Conservation (phyloP, 2,797 vertebrate genomes). For the Threskiornis aethiopicus region DNA sequence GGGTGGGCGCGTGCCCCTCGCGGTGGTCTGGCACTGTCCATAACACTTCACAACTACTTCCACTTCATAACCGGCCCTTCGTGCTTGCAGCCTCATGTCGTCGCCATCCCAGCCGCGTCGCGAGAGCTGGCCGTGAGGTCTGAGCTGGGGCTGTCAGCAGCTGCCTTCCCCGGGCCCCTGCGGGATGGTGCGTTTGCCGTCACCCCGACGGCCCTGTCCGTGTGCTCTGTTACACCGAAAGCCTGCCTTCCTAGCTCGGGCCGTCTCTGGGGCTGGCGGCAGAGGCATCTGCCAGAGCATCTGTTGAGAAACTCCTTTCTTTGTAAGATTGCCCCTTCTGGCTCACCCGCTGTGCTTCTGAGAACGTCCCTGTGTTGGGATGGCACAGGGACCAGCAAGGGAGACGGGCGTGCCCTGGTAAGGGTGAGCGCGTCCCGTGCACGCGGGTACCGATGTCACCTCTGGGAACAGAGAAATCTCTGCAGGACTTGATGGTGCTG, state of each 20-base stretch:
- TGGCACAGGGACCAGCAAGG: fast-evolving
- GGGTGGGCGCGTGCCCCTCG: background rate
- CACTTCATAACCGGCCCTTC: background rate
- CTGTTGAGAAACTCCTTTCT: background rate
- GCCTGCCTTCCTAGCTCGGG: background rate
- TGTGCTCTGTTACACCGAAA: background rate
- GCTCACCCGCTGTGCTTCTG: background rate
- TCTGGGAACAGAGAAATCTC: fast-evolving
- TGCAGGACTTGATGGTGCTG: fast-evolving
- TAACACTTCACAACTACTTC: background rate
- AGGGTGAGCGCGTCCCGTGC: fast-evolving
- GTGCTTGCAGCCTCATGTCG: fast-evolving
- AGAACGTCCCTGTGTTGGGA: background rate
- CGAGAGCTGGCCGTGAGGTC: background rate
- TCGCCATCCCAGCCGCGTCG: fast-evolving
- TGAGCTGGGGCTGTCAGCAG: background rate
- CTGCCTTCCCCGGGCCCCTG: background rate
- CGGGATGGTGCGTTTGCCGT: background rate
- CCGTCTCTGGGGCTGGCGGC: background rate
- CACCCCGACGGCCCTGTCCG: fast-evolving
- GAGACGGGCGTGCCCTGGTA: fast-evolving
- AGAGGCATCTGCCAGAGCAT: background rate
- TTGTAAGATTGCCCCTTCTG: background rate
- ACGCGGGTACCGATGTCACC: fast-evolving
- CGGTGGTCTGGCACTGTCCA: background rate